A percentile compares a stretch with the other conserved stretches of the same genome.
Evolutionary conservation across 2,888 invertebrate species (phyloP).

Genomic region (Limenitis camilla): DNA sequence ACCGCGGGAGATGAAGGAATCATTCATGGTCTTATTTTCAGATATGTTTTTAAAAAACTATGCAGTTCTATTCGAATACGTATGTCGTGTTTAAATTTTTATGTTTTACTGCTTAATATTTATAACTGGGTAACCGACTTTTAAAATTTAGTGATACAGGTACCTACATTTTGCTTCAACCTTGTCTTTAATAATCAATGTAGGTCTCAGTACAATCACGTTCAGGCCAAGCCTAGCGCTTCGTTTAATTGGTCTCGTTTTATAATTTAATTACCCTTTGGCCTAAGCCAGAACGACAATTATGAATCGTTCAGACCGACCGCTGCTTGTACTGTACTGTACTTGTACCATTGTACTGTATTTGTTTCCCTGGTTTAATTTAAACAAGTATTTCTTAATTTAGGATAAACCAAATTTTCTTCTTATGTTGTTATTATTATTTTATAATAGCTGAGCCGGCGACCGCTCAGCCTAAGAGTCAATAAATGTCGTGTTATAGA

Average conservation of each 20-base stretch:
- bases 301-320: conserved; percentile 55
- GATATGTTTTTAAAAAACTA: no score
- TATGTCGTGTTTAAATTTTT: no score
- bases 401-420: no score
- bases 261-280: conserved; percentile 75
- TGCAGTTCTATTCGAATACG: no score
- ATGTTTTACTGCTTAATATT: no score
- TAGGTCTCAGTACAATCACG: conserved; percentile 23
- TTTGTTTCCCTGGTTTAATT: not conserved
- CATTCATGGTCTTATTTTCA: no score
- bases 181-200: conserved; percentile 11
- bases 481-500: no score
- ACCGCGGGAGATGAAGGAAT: no score
- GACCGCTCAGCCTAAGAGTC: no score
- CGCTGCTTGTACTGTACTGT: no score
- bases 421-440: no score
- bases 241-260: conserved; percentile 67
- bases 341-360: conserved; percentile 24
- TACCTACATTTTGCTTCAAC: conserved; percentile 2
- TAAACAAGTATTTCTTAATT: not conserved
- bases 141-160: not conserved
- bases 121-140: not conserved
- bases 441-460: no score
- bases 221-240: conserved; percentile 18
- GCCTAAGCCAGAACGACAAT: conserved; percentile 65